Evolutionary conservation across 2,113 vertebrate genomes (phyloP), one percentile per base, ranked within the genome.

Genomic region (Rousettus leschenaultii): DNA sequence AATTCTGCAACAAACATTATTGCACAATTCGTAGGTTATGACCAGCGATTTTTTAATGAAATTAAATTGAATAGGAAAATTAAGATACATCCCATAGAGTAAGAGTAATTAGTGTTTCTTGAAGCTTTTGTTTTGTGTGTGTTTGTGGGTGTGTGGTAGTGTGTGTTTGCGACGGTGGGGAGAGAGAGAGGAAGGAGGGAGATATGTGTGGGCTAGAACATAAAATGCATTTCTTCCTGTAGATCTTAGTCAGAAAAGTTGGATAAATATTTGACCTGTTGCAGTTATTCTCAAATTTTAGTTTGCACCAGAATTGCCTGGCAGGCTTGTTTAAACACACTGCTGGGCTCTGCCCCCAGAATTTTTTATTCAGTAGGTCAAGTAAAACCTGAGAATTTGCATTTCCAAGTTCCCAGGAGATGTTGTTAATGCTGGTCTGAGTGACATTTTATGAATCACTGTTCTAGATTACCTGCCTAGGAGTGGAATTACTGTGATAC

Each of bases 381-480:
- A 71, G 21, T 94, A 73, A 19, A 30, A 21, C 35, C 38, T 82
- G 45, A 89, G 65, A 95, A 78, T 89, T 82, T 97, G 18, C n/a
- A 89, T 93, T 77, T 95, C 65, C 28, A 90, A 48, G 59, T 90
- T 97, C 80, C 89, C 43, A 89, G 55, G 89, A 82, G 38, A 82
- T 88, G 6, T 7, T 94, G 51, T 63, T 86, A 30, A 2, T 95
- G 13, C 43, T 87, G 45, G 6, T 68, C 78, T 82, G 38, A 91
- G 57, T 93, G 16, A 59, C 40, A 59, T 91, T 95, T 89, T 83
- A 73, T 96, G 35, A 89, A 55, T 86, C 61, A 45, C 28, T 66
- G 5, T 74, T 94, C 4, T 86, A 66, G 45, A n/a, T 85, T 93
- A 45, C 71, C 70, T 66, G 75, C 48, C 30, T 84, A 80, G 66